Evolutionary conservation across 1,140 invertebrate species (phyloP), one percentile per base, ranked within the genome.

Genomic region (Diorhabda elongata): DNA sequence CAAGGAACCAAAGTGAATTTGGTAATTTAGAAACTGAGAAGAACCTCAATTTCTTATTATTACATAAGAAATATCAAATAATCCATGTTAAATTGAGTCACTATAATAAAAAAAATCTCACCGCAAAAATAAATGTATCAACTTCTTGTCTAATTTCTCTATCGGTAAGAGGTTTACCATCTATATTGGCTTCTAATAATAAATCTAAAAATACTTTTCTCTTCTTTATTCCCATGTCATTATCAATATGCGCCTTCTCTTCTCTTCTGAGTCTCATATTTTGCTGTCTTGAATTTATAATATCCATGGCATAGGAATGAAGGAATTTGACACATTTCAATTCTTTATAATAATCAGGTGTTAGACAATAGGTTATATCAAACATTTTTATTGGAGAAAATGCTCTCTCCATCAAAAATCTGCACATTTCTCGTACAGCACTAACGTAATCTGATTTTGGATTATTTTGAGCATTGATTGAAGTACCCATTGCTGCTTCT

Each of bases 101-200:
- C 26, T 26, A 26, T 26, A 26, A 26, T 26, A 26, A 26, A 26
- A 26, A 26, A 26, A 26, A 8, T 67, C 73, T 71, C 63, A 90
- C 90, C 84, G 90, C 90, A 80, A 92, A 92, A 87, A 91, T 93
- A 75, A 94, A 94, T 6, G 92, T 94, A 76, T 94, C 92, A 6
- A 93, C 91, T 84, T 94, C 92, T 78, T 94, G 91, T 62, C 89
- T 83, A 62, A 94, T 91, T 75, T 90, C 87, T 67, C 86, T 85
- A 71, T 88, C 84, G 0, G 84, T 80, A 41, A 93, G 80, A 5
- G 81, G 78, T 5, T 81, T 79, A 5, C 84, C 87, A 60, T 87
- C 82, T 41, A 85, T 78, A 82, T 9, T 4, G 5, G 77, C 79
- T 75, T 87, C 84, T 42, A 92, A 83, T 5, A 92, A 77, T 61